Base-by-base conservation (phyloP, 2,888 invertebrate genomes). In the Gandaritis pyraliata region DNA sequence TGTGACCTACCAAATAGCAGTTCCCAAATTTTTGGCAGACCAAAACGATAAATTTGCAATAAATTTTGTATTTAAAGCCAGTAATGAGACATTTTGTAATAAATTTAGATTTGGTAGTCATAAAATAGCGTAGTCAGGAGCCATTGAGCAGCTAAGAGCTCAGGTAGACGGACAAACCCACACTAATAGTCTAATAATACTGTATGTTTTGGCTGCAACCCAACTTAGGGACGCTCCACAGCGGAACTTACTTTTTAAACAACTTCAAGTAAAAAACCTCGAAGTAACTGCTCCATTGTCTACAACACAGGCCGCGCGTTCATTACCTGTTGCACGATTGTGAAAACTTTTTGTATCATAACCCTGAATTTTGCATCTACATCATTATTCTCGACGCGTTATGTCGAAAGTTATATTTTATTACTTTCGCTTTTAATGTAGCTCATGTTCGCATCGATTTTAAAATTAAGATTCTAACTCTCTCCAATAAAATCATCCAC, bases 121-220 rank as follows among this genome's bases (percentile, higher is more conserved):
- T 77, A 76, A 78, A 75, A 74, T 71, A 73, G 61, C 56, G 65
- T 56, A 64, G 57, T 15, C 60, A 65, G 60, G 64, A 50, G 47
- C 61, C 58, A 47, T 66, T 58, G 64, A 58, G 60, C 59, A 64
- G 55, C 61, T 62, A 57, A 58, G 52, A 58, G 36, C 65, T 70
- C 88, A 90, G 88, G 90, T 90, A 90, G 84, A 83, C 73, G 77
- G 71, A 75, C 76, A 69, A 72, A 72, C 76, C 76, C 83, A 77
- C 79, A 77, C 78, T 84, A 85, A 86, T 86, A 78, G 80, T 86
- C 90, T 90, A 90, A 88, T 89, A 87, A 90, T 90, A 90, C 83
- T 78, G 80, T 70, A 71, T 68, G 77, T 80, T 80, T 88, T 90
- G 90, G 90, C 90, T 75, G 74, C 66, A 75, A 76, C 83, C 90